phyloP scores from a whole-genome alignment of 2,113 vertebrate genomes.

The Gallinago paraguaiae region DNA sequence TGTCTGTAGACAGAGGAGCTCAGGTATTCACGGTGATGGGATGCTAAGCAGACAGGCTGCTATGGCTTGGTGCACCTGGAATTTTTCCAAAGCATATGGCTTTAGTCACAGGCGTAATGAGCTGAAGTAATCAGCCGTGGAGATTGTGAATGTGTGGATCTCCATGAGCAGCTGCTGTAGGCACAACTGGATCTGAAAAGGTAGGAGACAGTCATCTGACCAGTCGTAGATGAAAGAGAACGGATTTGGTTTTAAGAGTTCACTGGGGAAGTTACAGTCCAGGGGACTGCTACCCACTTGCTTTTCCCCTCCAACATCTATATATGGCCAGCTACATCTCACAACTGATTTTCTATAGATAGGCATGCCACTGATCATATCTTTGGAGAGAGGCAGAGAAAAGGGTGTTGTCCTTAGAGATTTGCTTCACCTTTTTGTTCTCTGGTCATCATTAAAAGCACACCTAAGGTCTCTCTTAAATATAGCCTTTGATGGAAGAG shows the following conservation, averaged over 20 bases:
- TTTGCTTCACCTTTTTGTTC: not conserved
- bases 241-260: not conserved
- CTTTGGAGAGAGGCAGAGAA: not conserved
- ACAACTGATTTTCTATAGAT: not conserved
- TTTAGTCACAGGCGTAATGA: not conserved
- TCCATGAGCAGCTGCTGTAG: not conserved
- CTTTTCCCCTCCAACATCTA: not conserved
- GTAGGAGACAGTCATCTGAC: not conserved
- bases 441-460: not conserved
- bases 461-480: not conserved
- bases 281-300: not conserved
- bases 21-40: not conserved
- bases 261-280: not conserved
- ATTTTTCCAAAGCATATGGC: not conserved
- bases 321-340: not conserved
- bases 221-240: not conserved
- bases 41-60: not conserved
- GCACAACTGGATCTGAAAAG: not conserved
- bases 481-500: not conserved
- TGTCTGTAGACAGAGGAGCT: not conserved
- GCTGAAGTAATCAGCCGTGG: not conserved
- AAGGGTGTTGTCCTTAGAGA: not conserved
- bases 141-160: not conserved
- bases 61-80: not conserved
- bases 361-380: not conserved